phyloP scores from a whole-genome alignment of 2,888 invertebrate genomes.

The Monoplex corrugatus region DNA sequence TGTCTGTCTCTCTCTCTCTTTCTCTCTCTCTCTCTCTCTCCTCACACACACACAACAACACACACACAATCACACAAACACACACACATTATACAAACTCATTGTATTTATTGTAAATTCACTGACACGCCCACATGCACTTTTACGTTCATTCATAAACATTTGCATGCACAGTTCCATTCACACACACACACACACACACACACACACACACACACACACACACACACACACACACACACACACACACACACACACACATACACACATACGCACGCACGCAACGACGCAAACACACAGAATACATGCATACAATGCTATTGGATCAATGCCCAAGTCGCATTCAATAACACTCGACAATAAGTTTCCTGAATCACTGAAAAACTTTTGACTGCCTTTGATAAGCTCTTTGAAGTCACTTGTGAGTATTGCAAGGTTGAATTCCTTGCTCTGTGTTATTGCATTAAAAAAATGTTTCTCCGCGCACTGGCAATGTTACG shows the following conservation, averaged over 20 bases:
- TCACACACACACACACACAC: background rate
- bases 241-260: constrained; percentile 3
- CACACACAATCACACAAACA: background rate
- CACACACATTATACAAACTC: background rate
- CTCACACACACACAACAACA: background rate
- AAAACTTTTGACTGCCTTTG: too few relatives aligned
- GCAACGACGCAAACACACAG: background rate
- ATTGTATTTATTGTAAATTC: background rate
- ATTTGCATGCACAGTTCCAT: background rate
- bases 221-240: background rate
- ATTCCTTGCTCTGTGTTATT: too few relatives aligned
- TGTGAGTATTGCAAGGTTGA: too few relatives aligned
- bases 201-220: constrained; percentile 20
- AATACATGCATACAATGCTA: background rate
- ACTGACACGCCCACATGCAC: background rate
- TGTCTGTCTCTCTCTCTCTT: background rate
- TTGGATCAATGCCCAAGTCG: too few relatives aligned
- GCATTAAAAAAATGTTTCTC: too few relatives aligned
- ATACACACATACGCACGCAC: background rate
- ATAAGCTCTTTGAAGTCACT: too few relatives aligned
- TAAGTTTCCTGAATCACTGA: too few relatives aligned
- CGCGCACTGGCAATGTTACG: too few relatives aligned
- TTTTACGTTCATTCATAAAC: background rate
- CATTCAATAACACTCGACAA: too few relatives aligned
- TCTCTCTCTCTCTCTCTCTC: too few relatives aligned